These are phyloP conservation scores for Mythimna loreyi DNA, from an alignment of 2,888 invertebrate genomes.

Conservation along the genomic window DNA sequence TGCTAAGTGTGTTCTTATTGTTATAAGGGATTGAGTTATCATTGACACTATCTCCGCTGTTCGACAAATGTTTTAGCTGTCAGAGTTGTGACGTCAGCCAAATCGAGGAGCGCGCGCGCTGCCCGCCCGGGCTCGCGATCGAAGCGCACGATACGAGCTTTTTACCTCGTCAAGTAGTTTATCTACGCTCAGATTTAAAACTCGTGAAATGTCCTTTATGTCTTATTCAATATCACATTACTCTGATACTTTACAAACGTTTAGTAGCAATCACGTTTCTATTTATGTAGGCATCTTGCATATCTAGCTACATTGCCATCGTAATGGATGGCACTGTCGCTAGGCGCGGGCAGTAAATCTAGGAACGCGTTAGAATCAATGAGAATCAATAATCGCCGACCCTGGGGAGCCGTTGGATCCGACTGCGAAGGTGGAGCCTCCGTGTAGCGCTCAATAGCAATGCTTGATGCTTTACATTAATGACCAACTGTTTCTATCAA, in stretches of 20 bases:
- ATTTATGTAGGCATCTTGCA: slow-evolving; percentile 26
- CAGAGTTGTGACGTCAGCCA: slow-evolving; percentile 90
- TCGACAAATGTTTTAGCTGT: slow-evolving; percentile 91
- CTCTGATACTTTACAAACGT: neutral
- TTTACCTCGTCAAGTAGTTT: slow-evolving; percentile 66
- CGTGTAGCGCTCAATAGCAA: slow-evolving; percentile 33
- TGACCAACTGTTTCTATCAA: slow-evolving; percentile 25
- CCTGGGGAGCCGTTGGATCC: slow-evolving; percentile 82
- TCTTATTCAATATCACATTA: slow-evolving; percentile 11
- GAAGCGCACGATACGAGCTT: slow-evolving; percentile 76
- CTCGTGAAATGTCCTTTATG: slow-evolving; percentile 43
- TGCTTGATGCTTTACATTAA: slow-evolving; percentile 43
- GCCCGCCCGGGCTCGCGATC: slow-evolving; percentile 76
- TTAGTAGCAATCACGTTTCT: slow-evolving; percentile 11
- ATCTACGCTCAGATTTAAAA: slow-evolving; percentile 57
- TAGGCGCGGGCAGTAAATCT: slow-evolving; percentile 82
- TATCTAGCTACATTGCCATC: slow-evolving; percentile 41
- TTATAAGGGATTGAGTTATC: slow-evolving; percentile 90
- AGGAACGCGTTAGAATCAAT: slow-evolving; percentile 88
- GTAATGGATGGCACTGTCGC: slow-evolving; percentile 71
- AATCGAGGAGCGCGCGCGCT: slow-evolving; percentile 80
- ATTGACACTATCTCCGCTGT: slow-evolving; percentile 89
- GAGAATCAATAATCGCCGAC: slow-evolving; percentile 83
- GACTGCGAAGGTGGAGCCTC: slow-evolving; percentile 71
- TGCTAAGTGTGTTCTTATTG: slow-evolving; percentile 90